Conservation (phyloP, 2,113 vertebrate species). For the Leucopternis melanops region DNA sequence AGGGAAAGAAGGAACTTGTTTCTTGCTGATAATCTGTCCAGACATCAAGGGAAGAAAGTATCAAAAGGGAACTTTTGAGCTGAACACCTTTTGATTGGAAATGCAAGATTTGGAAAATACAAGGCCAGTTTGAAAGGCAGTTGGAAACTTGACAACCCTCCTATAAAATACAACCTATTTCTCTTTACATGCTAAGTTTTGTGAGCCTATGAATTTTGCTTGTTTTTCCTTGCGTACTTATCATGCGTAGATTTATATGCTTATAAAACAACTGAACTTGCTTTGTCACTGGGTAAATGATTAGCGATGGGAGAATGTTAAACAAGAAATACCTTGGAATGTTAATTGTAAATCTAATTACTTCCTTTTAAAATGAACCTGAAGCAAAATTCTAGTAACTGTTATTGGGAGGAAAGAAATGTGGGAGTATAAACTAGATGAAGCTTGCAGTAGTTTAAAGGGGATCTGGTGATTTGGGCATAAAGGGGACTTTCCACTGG, state of each 20-base stretch:
- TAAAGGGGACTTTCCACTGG: neutral
- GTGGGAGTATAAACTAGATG: neutral
- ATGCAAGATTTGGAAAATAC: neutral
- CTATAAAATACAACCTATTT: neutral
- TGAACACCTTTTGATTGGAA: neutral
- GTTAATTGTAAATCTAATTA: conserved; percentile 10
- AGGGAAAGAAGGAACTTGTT: neutral
- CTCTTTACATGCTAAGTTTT: neutral
- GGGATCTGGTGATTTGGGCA: neutral
- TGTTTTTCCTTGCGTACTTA: neutral
- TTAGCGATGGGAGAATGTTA: neutral
- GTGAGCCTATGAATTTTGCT: neutral
- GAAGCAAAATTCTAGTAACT: neutral
- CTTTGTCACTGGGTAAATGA: neutral
- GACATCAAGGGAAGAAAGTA: neutral
- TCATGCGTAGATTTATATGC: neutral
- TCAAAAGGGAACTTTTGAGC: neutral
- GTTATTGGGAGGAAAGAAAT: neutral
- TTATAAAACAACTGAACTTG: neutral
- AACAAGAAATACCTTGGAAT: neutral
- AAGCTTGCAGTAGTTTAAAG: neutral
- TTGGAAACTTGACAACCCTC: neutral
- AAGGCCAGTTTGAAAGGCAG: neutral
- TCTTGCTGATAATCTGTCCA: neutral
- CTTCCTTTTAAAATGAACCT: conserved; percentile 17